These are phyloP conservation scores for Dromococcyx pavoninus DNA, from an alignment of 2,797 vertebrate genomes.

Conservation along the genomic window DNA sequence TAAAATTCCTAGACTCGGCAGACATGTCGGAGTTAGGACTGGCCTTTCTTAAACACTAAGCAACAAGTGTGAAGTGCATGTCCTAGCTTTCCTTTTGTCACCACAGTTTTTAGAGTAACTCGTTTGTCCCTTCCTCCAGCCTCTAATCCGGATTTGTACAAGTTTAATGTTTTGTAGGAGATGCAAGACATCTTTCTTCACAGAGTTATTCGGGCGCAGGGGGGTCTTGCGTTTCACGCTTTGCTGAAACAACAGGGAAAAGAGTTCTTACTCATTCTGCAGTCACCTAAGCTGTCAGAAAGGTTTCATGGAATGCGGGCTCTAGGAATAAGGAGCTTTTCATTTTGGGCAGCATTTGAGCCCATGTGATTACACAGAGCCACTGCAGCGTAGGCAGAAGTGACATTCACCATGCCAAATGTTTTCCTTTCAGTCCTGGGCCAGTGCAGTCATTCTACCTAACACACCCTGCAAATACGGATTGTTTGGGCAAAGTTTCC, in stretches of 20 bases:
- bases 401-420: not conserved
- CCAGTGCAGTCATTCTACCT: rapidly evolving
- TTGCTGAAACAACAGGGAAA: too few relatives aligned
- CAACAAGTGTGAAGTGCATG: not conserved
- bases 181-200: constrained; percentile 38
- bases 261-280: too few relatives aligned
- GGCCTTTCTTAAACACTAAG: not conserved
- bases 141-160: constrained; percentile 18
- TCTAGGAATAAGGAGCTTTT: not conserved
- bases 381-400: not conserved
- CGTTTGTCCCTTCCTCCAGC: constrained; percentile 13
- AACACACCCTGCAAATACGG: not conserved
- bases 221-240: not conserved
- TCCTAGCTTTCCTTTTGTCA: constrained; percentile 50
- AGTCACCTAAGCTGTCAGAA: not conserved
- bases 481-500: not conserved
- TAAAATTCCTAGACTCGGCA: not conserved
- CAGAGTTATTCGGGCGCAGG: constrained; percentile 34
- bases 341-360: not conserved
- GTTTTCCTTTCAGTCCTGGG: not conserved
- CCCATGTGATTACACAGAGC: not conserved
- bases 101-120: not conserved
- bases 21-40: not conserved
- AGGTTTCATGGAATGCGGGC: not conserved
- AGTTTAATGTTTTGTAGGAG: constrained; percentile 41